A percentile compares a stretch with the other conserved stretches of the same genome.
Conservation (phyloP, 2,113 vertebrate species). For the Amblyornis subalaris region DNA sequence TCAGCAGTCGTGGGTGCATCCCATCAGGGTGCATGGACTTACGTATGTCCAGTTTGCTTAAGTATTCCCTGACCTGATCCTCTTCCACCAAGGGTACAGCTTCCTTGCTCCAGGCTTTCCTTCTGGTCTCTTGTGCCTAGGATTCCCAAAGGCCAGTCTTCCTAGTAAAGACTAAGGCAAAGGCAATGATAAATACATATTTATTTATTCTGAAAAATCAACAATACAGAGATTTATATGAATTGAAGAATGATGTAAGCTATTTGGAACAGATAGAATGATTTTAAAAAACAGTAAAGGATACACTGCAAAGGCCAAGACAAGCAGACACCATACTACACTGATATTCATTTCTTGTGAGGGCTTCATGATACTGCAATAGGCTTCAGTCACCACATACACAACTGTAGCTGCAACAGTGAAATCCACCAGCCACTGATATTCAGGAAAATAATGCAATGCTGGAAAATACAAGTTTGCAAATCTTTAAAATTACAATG, state of each 20-base stretch:
- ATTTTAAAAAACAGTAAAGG: constrained; percentile 69
- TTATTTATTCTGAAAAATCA: background rate
- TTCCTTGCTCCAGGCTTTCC: background rate
- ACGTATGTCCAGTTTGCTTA: background rate
- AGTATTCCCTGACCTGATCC: background rate
- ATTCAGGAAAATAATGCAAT: constrained; percentile 94
- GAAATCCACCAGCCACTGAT: constrained; percentile 97
- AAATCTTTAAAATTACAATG: background rate
- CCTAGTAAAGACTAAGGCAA: background rate
- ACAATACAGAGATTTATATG: background rate
- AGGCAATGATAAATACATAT: too few species aligned
- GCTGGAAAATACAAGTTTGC: constrained; percentile 71
- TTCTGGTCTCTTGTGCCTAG: background rate
- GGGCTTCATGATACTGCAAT: constrained; percentile 85
- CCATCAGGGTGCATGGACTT: background rate
- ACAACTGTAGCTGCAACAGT: constrained; percentile 90
- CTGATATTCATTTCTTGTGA: constrained; percentile 97
- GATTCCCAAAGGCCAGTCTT: background rate
- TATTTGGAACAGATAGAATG: background rate
- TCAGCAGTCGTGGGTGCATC: background rate
- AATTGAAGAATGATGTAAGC: background rate
- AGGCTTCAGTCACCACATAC: constrained; percentile 90
- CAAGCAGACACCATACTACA: constrained; percentile 92
- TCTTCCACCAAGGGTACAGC: background rate
- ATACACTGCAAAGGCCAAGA: constrained; percentile 95